Conservation (phyloP, 1,140 invertebrate genomes). For the Papilio xuthus region DNA sequence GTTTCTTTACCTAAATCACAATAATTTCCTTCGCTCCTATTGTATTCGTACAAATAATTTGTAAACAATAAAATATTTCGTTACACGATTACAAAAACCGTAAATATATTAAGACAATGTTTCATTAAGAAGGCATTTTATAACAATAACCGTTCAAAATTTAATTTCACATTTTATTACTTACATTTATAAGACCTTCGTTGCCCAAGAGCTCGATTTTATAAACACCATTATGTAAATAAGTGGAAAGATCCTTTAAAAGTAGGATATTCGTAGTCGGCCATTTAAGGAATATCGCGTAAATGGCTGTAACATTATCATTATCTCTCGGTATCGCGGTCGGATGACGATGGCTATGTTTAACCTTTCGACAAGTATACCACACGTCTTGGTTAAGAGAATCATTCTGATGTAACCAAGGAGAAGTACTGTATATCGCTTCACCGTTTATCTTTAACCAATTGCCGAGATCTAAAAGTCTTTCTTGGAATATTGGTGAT, state of each 20-base stretch:
- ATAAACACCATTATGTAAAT: conserved; percentile 64
- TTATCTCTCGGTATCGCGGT: conserved; percentile 45
- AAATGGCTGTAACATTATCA: conserved; percentile 78
- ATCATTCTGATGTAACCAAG: conserved; percentile 93
- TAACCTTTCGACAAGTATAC: conserved; percentile 85
- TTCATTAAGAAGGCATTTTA: not conserved
- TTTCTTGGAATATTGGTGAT: conserved; percentile 93
- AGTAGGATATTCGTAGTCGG: conserved; percentile 81
- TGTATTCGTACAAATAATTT: not conserved
- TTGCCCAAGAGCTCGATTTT: conserved; percentile 75
- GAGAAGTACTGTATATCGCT: conserved; percentile 91
- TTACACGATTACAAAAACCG: not conserved
- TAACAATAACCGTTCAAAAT: conserved; percentile 4
- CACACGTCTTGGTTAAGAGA: conserved; percentile 87
- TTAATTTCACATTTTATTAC: conserved; percentile 47
- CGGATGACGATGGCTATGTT: conserved; percentile 52
- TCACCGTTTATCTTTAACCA: conserved; percentile 94
- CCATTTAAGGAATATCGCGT: conserved; percentile 87
- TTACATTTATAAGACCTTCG: conserved; percentile 53
- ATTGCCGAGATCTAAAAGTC: conserved; percentile 86
- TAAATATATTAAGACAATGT: not conserved
- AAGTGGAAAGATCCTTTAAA: conserved; percentile 72
- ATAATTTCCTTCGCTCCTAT: not conserved
- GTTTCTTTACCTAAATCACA: too few relatives aligned
- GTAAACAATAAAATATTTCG: not conserved